phyloP scores from a whole-genome alignment of 2,888 invertebrate species.

The Leucozona laternaria region DNA sequence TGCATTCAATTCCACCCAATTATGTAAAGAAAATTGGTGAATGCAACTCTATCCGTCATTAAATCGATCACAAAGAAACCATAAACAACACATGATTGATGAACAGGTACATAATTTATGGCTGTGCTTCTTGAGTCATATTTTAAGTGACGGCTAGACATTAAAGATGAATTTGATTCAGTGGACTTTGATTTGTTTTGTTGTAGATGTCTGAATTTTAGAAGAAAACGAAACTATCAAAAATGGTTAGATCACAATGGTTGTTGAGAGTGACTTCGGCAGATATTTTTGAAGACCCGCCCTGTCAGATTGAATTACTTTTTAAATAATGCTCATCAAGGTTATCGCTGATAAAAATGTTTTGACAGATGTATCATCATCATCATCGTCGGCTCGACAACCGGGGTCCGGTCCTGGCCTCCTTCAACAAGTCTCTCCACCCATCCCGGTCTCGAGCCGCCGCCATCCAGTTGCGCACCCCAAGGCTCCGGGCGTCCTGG shows the following conservation, averaged over 20 bases:
- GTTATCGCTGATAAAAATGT: no score
- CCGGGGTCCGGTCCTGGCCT: no score
- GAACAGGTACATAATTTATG: background rate
- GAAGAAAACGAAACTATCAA: background rate
- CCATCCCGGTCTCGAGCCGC: no score
- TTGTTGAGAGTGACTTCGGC: background rate
- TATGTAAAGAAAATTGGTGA: constrained; percentile 33
- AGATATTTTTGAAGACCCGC: background rate
- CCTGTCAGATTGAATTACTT: background rate
- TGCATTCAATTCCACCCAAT: constrained; percentile 36
- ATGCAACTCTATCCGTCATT: constrained; percentile 7
- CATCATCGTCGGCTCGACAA: no score
- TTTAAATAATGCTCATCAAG: background rate
- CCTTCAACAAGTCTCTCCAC: no score
- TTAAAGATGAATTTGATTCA: constrained; percentile 15
- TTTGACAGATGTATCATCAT: no score
- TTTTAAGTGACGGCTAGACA: constrained; percentile 1
- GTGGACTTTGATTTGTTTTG: constrained; percentile 17
- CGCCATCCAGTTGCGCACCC: no score
- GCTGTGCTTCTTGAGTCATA: constrained; percentile 7
- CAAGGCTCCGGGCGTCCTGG: no score
- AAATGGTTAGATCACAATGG: background rate
- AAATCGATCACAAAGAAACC: constrained; percentile 31
- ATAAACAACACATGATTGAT: background rate
- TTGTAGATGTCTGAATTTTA: background rate